Base-by-base conservation (phyloP, 2,113 vertebrate genomes). In the Stictonetta naevosa region DNA sequence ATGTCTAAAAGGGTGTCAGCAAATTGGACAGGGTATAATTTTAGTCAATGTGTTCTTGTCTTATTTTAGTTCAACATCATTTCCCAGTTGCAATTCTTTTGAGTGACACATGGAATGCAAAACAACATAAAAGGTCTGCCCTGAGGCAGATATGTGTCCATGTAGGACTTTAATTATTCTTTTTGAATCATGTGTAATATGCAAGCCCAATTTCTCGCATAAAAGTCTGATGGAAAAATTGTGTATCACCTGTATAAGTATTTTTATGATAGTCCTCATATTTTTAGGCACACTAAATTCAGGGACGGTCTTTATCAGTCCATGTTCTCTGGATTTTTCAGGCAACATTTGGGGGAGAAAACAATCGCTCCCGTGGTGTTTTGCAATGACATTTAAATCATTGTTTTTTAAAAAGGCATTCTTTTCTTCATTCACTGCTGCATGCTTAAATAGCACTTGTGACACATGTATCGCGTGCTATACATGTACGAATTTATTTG, bases 21-120 rank as follows among this genome's bases (percentile, higher is more conserved):
- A 96, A 85, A 72, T 95, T 84, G 97, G 98, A 98, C 98, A 98
- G 98, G 97, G 92, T 98, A 94, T 98, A 98, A 98, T 98, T 97
- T 98, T 92, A 93, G 97, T 97, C 98, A 97, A 89, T 93, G 97
- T 88, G 95, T 94, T 98, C 97, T 96, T 96, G 97, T 98, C 97
- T 98, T 98, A 98, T 98, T 98, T 98, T 97, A 98, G 97, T 97
- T 98, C 97, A 97, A 96, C 96, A 97, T 96, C 95, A 95, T 97
- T 98, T 98, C 97, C 97, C 97, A 91, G 96, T 96, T 98, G 97
- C 97, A 95, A 96, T 97, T 97, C 97, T 97, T 97, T 89, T 98
- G 97, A 98, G 91, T 98, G 98, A 97, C 98, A 97, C 79, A 48
- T 53, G 29, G 90, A 97, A 98, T 96, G 97, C 97, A 97, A 97